Base-by-base conservation (phyloP, 2,113 vertebrate species). In the pig (Sus scrofa) region DNA sequence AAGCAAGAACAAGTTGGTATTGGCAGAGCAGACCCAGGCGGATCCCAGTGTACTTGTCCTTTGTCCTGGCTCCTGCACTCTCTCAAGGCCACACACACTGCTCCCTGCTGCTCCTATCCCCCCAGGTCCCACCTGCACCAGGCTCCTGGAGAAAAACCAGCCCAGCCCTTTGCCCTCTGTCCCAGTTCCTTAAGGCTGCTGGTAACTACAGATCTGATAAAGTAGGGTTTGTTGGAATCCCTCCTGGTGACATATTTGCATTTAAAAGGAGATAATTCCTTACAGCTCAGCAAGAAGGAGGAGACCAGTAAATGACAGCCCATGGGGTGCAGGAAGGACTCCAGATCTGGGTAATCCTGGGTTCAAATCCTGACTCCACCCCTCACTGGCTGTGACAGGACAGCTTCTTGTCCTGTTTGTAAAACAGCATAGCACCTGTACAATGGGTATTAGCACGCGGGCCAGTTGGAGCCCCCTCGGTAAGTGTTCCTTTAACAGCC, bases 201-300 rank as follows among this genome's bases (percentile, higher is more conserved):
- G 63, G 7, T 58, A 54, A 89, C 8, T 22, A 12, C 50, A 44
- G 26, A 73, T 44, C 65, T 77, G 86, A 86, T 73, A 20, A 62
- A 87, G 54, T 24, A 34, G 81, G 44, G 34, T 78, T 81, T 83
- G 16, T 82, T 44, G 14, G 63, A 58, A 71, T 68, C n/a, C 20
- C 63, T 54, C 71, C 27, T 39, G 20, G 58, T 78, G n/a, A 67
- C 24, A 39, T 34, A 75, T 83, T 86, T 96, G 58, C 91, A 56
- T 95, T 94, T 65, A 37, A 95, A 88, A 94, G 68, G 79, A 94
- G 74, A 44, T 70, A 68, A 84, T 60, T 89, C 63, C 58, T 24
- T 37, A 39, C 65, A 77, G 65, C 70, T 67, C 50, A 15, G 14
- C 58, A 71, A 92, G 54, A 37, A 88, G 18, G 34, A 79, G 39